Base-by-base conservation (phyloP, 2,888 invertebrate genomes). In the Cheilosia soror region DNA sequence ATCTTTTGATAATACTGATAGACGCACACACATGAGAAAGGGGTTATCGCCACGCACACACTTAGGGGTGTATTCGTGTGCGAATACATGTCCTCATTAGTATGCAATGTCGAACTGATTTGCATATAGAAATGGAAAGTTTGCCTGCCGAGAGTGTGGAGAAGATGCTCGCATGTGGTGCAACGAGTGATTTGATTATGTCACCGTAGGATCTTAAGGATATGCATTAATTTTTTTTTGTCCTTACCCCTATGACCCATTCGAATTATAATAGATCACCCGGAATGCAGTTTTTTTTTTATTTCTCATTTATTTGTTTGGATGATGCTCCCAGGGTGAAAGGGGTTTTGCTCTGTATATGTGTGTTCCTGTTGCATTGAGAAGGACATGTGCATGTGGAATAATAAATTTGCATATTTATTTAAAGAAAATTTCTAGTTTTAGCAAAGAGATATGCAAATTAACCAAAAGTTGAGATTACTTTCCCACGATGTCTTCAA, bases 61-160 rank as follows among this genome's bases (percentile, higher is more conserved):
- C 27, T 4, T 13, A 51, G 11, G 51, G 51, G 5, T 51, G 15
- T 37, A 15, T 33, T 4, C 15, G 58, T 57, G 40, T 78, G 47
- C 31, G 13, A 29, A 33, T 47, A 33, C 63, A 53, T 53, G 53
- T 62, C 58, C 66, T 73, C 68, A 79, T 69, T 69, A 65, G 58
- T 51, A 83, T 62, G 27, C 76, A 33, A 53, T 65, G 27, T 37
- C 53, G 20, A 9, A 68, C 13, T 75, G 60, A 84, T 84, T 84
- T 84, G 84, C 84, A 80, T 84, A 79, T 57, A n/a, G 73, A 84
- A 84, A 84, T 73, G 37, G 79, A 84, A 79, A 84, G 73, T 75
- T 51, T 62, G 6, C 11, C 55, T 15, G 58, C 33, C 20, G 20
- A 66, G 55, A 40, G 37, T 65, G 31, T 62, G 57, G 73, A n/a